Conservation (phyloP, 2,113 vertebrate genomes). For the Burhinus bistriatus region DNA sequence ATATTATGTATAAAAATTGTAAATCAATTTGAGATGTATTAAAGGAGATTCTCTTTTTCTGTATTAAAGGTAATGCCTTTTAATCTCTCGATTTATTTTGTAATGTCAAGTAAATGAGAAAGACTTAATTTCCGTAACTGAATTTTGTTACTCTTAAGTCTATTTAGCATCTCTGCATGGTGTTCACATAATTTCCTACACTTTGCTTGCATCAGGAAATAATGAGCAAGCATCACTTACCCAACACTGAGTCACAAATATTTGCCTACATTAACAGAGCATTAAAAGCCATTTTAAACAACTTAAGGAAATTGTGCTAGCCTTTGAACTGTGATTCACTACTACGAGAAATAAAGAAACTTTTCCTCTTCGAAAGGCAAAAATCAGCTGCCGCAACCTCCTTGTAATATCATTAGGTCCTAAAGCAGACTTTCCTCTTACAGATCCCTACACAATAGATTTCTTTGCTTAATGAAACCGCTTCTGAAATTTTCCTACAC, state of each 20-base stretch:
- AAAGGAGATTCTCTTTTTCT: slow-evolving; percentile 58
- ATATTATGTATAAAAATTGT: slow-evolving; percentile 78
- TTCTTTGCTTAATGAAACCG: slow-evolving; percentile 39
- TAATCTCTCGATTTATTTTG: slow-evolving; percentile 67
- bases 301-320: slow-evolving; percentile 53
- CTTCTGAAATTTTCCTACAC: slow-evolving; percentile 46
- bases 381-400: background rate
- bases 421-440: background rate
- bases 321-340: slow-evolving; percentile 60
- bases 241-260: slow-evolving; percentile 65
- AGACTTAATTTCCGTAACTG: slow-evolving; percentile 43
- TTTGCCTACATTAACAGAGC: slow-evolving; percentile 72
- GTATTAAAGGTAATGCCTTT: slow-evolving; percentile 61
- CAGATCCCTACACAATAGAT: background rate
- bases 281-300: slow-evolving; percentile 67
- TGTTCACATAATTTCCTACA: slow-evolving; percentile 18
- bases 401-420: background rate
- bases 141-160: slow-evolving; percentile 43
- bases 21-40: slow-evolving; percentile 80
- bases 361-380: slow-evolving; percentile 16
- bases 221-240: slow-evolving; percentile 66
- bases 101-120: slow-evolving; percentile 55
- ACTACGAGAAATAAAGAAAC: slow-evolving; percentile 35
- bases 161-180: background rate
- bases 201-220: slow-evolving; percentile 33